Conservation (phyloP, 2,888 invertebrate genomes). For the Isoperla grammatica region DNA sequence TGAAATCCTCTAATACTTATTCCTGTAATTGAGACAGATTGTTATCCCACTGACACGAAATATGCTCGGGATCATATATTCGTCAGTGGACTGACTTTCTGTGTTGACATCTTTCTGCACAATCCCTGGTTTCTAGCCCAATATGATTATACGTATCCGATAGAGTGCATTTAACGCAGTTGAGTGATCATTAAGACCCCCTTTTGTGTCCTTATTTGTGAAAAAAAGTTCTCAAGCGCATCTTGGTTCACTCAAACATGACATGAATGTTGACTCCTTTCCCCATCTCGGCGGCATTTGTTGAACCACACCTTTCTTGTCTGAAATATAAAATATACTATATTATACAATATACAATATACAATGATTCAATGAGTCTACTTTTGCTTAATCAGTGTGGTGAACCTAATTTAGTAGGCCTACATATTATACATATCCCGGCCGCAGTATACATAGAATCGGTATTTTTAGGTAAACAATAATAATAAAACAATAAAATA, state of each 20-base stretch:
- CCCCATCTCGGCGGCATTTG: too few species aligned
- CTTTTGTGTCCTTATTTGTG: constrained; percentile 30
- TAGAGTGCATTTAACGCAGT: constrained; percentile 31
- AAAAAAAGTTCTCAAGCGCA: constrained; percentile 31
- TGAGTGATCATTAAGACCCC: constrained; percentile 33
- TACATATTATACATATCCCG: too few species aligned
- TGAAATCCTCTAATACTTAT: neutral
- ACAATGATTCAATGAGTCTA: too few species aligned
- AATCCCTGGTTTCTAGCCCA: constrained; percentile 31
- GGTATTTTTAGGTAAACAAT: too few species aligned
- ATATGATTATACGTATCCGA: constrained; percentile 31
- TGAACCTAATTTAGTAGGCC: too few species aligned
- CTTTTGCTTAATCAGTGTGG: too few species aligned
- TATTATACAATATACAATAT: too few species aligned
- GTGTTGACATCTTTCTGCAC: constrained; percentile 21
- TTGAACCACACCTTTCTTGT: too few species aligned
- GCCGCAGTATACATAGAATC: too few species aligned
- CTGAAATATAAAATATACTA: too few species aligned
- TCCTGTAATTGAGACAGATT: constrained; percentile 16
- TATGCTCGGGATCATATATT: constrained; percentile 25
- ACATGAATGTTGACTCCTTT: too few species aligned
- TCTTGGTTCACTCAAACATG: constrained; percentile 34
- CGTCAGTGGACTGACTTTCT: constrained; percentile 14
- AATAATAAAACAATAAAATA: too few species aligned
- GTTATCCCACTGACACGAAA: constrained; percentile 18